Conservation (phyloP, 2,888 invertebrate species). For the Caenorhabditis sinica region DNA sequence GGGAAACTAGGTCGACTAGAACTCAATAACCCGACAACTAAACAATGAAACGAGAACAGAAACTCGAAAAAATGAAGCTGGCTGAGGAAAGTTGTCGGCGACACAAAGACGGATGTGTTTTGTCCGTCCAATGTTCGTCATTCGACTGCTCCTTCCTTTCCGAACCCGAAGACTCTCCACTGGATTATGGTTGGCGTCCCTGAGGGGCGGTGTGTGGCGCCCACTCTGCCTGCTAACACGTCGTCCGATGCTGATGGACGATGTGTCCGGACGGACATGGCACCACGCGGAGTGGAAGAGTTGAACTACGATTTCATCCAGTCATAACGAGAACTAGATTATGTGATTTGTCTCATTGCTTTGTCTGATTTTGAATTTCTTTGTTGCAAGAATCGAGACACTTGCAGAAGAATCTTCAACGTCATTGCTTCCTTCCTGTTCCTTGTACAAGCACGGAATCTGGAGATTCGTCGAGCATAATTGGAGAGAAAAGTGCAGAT, state of each 20-base stretch:
- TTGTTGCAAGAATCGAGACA: neutral
- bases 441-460: conserved; percentile 1
- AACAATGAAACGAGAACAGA: conserved; percentile 22
- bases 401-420: conserved; percentile 12
- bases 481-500: conserved; percentile 16
- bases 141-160: conserved; percentile 43
- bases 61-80: conserved; percentile 18
- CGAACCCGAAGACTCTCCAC: conserved; percentile 24
- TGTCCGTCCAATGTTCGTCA: conserved; percentile 56
- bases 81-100: conserved; percentile 45
- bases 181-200: conserved; percentile 58
- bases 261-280: conserved; percentile 58
- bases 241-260: conserved; percentile 62
- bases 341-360: conserved; percentile 27
- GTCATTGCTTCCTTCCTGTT: conserved; percentile 15
- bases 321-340: conserved; percentile 36
- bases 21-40: conserved; percentile 7
- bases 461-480: conserved; percentile 9
- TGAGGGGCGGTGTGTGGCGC: conserved; percentile 40
- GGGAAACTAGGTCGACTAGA: neutral
- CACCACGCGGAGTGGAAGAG: conserved; percentile 39
- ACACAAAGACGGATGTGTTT: conserved; percentile 65
- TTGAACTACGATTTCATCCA: conserved; percentile 14
- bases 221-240: conserved; percentile 58
- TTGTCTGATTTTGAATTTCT: neutral